These are phyloP conservation scores for Trematocara marginatum DNA, from an alignment of 2,113 vertebrate species.

Conservation along the genomic window DNA sequence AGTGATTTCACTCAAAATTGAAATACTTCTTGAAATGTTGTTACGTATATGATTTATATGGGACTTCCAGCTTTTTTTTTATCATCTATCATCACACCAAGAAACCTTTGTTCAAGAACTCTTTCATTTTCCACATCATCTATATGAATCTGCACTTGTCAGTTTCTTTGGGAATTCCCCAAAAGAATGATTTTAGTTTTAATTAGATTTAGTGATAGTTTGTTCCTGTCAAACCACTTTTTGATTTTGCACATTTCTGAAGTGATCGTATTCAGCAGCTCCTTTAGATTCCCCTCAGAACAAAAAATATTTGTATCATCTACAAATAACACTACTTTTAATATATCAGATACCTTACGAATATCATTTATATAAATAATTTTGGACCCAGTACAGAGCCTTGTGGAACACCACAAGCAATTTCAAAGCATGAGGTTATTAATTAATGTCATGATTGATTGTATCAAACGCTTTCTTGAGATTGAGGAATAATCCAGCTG, in stretches of 20 bases:
- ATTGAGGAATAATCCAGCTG: rapidly evolving
- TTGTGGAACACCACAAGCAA: not conserved
- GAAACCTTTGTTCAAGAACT: not conserved
- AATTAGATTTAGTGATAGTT: not conserved
- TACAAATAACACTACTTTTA: not conserved
- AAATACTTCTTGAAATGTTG: not conserved
- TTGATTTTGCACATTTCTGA: not conserved
- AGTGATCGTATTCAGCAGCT: not conserved
- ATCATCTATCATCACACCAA: not conserved
- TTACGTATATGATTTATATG: not conserved
- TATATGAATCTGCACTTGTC: not conserved
- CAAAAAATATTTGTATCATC: not conserved
- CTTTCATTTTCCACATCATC: not conserved
- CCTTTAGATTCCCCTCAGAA: not conserved
- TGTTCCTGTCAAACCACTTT: not conserved
- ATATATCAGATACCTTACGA: not conserved
- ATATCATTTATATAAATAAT: not conserved
- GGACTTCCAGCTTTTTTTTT: not conserved
- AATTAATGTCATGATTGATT: not conserved
- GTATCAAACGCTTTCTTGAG: not conserved
- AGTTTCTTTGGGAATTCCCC: not conserved
- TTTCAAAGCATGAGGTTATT: not conserved
- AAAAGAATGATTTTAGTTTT: rapidly evolving
- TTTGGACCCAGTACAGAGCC: not conserved
- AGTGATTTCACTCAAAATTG: not conserved